Conservation (phyloP, 2,888 invertebrate genomes). For the Mythimna pallens region DNA sequence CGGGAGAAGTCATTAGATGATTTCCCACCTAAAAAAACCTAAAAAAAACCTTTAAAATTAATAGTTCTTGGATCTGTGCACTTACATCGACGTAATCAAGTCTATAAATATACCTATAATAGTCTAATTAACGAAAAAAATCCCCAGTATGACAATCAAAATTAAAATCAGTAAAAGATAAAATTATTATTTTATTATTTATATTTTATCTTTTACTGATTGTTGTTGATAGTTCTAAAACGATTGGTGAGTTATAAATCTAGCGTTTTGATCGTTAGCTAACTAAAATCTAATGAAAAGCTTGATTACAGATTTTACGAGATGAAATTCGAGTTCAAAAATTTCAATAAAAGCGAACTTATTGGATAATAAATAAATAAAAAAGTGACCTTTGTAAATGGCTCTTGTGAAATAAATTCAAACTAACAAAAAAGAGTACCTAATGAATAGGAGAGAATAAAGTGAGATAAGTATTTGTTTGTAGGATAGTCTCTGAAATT, state of each 20-base stretch:
- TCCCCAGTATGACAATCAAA: neutral
- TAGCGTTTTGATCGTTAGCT: slow-evolving; percentile 39
- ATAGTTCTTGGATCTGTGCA: neutral
- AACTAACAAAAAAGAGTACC: neutral
- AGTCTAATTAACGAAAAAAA: neutral
- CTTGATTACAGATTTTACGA: slow-evolving; percentile 45
- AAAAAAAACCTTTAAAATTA: too few species aligned
- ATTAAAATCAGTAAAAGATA: slow-evolving; percentile 12
- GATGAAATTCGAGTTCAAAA: slow-evolving; percentile 45
- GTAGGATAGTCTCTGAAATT: too few species aligned
- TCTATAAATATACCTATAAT: neutral
- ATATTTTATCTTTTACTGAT: too few species aligned
- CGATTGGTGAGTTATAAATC: slow-evolving; percentile 42
- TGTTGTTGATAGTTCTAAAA: slow-evolving; percentile 1
- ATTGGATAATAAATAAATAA: neutral
- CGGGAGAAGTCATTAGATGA: too few species aligned
- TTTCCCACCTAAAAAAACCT: neutral
- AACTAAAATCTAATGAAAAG: slow-evolving; percentile 23
- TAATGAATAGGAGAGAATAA: too few species aligned
- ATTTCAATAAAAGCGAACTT: slow-evolving; percentile 30
- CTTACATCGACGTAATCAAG: neutral
- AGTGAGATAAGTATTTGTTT: too few species aligned
- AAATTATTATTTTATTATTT: slow-evolving; percentile 3
- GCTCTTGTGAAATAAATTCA: neutral
- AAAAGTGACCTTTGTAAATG: slow-evolving; percentile 17